A percentile compares a stretch with the other conserved stretches of the same genome.
Evolutionary conservation across 2,113 vertebrate species (phyloP).

Genomic region (Oryzias melastigma): DNA sequence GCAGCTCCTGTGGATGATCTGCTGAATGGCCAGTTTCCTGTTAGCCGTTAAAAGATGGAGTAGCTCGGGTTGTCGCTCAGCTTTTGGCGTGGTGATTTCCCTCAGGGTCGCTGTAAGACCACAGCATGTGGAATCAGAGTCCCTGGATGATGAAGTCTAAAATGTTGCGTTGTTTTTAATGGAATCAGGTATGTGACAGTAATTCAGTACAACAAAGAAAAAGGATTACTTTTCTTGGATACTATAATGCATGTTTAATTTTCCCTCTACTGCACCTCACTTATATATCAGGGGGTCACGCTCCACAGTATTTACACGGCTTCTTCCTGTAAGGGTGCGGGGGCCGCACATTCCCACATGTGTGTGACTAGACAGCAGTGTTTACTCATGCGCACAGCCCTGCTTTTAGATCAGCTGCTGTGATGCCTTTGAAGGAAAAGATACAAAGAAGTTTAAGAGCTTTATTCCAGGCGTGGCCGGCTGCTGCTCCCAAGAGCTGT

Average conservation of each 20-base stretch:
- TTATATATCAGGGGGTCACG: slow-evolving; percentile 27
- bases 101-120: slow-evolving; percentile 9
- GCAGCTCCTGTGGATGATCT: slow-evolving; percentile 45
- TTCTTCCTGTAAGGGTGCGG: slow-evolving; percentile 55
- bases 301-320: slow-evolving; percentile 52
- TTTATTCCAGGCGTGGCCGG: slow-evolving; percentile 16
- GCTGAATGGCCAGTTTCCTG: slow-evolving; percentile 64
- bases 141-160: slow-evolving; percentile 13
- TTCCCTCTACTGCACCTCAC: slow-evolving; percentile 24
- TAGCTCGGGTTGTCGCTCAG: background rate
- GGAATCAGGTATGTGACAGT: slow-evolving; percentile 14
- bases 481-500: slow-evolving; percentile 9
- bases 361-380: slow-evolving; percentile 60
- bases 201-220: slow-evolving; percentile 2
- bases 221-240: background rate
- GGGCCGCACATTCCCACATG: slow-evolving; percentile 16
- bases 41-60: slow-evolving; percentile 51
- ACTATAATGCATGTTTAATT: slow-evolving; percentile 25
- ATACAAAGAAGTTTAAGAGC: slow-evolving; percentile 19
- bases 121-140: slow-evolving; percentile 18
- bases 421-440: slow-evolving; percentile 49
- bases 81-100: slow-evolving; percentile 19
- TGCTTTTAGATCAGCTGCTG: slow-evolving; percentile 41
- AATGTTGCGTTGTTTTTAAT: slow-evolving; percentile 18
- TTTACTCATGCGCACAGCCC: slow-evolving; percentile 21